Evolutionary conservation across 2,797 vertebrate genomes (phyloP), one percentile per base, ranked within the genome.

Genomic region (Clarias laeviceps): DNA sequence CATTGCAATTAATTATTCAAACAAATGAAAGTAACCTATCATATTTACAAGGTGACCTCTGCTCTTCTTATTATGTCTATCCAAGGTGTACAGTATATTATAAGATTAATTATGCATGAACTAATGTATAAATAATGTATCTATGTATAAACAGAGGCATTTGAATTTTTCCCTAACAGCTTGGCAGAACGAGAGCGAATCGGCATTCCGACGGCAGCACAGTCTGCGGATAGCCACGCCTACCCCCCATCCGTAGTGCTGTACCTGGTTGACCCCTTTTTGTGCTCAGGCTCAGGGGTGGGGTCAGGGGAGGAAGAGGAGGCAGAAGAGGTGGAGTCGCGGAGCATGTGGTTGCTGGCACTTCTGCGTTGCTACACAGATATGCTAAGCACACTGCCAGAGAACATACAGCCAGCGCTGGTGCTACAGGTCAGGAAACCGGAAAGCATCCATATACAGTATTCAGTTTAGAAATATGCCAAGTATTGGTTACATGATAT

Each of bases 251-350:
- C 98, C 1, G 96, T 99, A 0, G 97, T 99, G 85, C 95, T 99
- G 88, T 99, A 99, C 90, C 96, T 99, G 92, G 96, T 99, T 91
- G 98, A 99, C 76, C 97, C 98, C 54, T 99, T 99, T 87, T 94
- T 97, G 7, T 96, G 96, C 89, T 94, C 96, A 6, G 94, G 96
- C 88, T 94, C 95, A 5, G 94, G 93, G 0, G 95, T 96, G 94
- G 90, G 93, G 91, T 89, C 94, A 90, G 89, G 91, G 22, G 32
- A 95, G 94, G 90, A 94, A 90, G 91, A 97, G 93, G 95, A 94
- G 22, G 97, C 97, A 5, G 96, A 97, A 1, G 97, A 98, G 78
- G 94, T 96, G 50, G 95, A 96, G 84, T 93, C 95, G 0, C 93
- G 95, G 50, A 98, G 96, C 91, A 95, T 97, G 50, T 99, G 98